Evolutionary conservation across 2,113 vertebrate genomes (phyloP), one percentile per base, ranked within the genome.

Genomic region (Hippocampus barbouri): DNA sequence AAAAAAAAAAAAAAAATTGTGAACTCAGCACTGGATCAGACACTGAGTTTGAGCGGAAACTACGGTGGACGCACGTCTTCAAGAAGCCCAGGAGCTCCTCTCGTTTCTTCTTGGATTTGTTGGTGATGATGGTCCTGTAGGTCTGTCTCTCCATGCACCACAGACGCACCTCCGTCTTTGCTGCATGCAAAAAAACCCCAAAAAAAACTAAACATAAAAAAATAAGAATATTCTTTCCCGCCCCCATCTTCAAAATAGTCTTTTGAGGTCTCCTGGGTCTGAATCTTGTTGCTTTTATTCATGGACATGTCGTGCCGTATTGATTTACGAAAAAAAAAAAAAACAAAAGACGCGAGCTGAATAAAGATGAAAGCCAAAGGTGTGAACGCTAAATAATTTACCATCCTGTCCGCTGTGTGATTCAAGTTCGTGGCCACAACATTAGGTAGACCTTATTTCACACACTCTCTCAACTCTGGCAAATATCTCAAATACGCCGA

Each of bases 141-240:
- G 86, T 90, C 83, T 93, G 92, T 69, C 92, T 76, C 89, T 93
- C 91, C 56, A 94, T 93, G 75, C 87, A 89, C 93, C 92, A 94
- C 67, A 95, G 64, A 68, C 85, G 89, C 64, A 94, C 92, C 0
- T 49, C 41, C 5, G 91, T 86, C 68, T 89, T 83, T 0, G 92
- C 93, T 94, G 83, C 30, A 76, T 0, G 41, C 9, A 8, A 59
- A 41, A 16, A 11, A 67, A 41, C 64, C 15, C 15, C 23, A 62
- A 15, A 21, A 15, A 0, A 6, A 38, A 34, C 30, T 2, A 30
- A 30, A 43, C 57, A 30, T n/a, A 12, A 12, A 59, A n/a, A 27
- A 25, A 14, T 10, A 23, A 57, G 1, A 3, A 14, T 15, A 11
- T 47, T 47, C 15, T 47, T 12, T 47, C 3, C 4, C 15, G 20